These are phyloP conservation scores for Lithophane ornitopus DNA, from an alignment of 2,888 invertebrate genomes.

Conservation along the genomic window DNA sequence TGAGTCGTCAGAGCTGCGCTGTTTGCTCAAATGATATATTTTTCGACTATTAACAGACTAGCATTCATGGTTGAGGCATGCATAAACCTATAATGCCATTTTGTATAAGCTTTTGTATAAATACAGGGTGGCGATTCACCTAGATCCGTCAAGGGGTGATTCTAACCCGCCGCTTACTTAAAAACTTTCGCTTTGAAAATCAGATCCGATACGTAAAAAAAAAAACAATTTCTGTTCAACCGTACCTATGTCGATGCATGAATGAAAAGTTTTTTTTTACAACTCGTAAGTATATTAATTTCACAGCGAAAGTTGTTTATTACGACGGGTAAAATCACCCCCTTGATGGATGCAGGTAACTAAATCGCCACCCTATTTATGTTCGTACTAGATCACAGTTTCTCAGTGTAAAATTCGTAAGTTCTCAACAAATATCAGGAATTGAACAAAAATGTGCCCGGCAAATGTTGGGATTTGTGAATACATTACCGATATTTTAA, in stretches of 20 bases:
- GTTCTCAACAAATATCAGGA: background rate
- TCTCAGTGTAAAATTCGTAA: background rate
- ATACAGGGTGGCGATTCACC: background rate
- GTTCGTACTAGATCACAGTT: background rate
- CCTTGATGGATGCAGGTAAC: no score
- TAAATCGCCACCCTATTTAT: background rate
- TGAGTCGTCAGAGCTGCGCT: background rate
- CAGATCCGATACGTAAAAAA: no score
- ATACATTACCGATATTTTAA: background rate
- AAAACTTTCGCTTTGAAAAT: no score
- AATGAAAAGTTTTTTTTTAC: no score
- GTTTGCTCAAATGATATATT: constrained; percentile 13
- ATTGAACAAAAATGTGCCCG: background rate
- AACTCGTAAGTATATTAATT: no score
- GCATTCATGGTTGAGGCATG: background rate
- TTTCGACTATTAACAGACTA: background rate
- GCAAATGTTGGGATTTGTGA: background rate
- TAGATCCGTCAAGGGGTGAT: no score
- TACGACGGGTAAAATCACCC: no score
- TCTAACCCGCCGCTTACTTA: no score
- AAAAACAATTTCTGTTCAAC: no score
- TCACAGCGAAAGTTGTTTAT: no score
- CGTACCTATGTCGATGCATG: no score
- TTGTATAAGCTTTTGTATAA: background rate
- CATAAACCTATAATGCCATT: background rate